A percentile compares a stretch with the other conserved stretches of the same genome.
Conservation (phyloP, 2,113 vertebrate genomes). For the Microcebus jonahi region DNA sequence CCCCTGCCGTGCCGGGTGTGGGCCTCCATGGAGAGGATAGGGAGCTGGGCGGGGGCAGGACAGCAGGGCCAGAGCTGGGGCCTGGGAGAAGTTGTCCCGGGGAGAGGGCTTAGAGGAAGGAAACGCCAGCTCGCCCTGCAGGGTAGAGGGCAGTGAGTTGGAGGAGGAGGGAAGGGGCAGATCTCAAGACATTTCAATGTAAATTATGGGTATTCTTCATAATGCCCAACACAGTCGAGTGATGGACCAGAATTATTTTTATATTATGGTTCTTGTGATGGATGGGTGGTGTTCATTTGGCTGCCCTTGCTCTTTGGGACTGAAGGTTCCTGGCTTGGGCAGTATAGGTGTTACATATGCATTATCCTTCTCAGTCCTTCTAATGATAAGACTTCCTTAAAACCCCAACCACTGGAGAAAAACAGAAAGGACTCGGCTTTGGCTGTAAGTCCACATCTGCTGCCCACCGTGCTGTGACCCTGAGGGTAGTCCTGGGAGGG, state of each 20-base stretch:
- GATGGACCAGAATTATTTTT: neutral
- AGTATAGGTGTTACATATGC: neutral
- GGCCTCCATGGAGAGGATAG: too few species aligned
- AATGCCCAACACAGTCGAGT: neutral
- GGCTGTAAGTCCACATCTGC: neutral
- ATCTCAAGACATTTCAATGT: neutral
- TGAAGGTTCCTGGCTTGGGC: neutral
- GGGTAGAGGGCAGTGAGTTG: neutral
- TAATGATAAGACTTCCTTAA: conserved; percentile 18
- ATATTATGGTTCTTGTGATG: neutral
- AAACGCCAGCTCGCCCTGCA: neutral
- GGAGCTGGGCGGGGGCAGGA: neutral
- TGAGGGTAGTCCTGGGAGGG: neutral
- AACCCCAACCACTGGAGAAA: neutral
- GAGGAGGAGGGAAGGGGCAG: neutral
- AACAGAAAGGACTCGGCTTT: neutral
- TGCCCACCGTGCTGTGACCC: neutral
- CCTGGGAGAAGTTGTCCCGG: neutral
- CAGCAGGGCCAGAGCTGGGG: neutral
- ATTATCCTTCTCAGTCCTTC: neutral
- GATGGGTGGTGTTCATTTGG: neutral
- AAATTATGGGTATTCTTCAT: neutral
- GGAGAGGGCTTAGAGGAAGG: neutral
- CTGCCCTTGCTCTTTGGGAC: neutral
- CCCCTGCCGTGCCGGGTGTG: rapidly evolving